Percentiles rank a stretch among this genome's conserved stretches.
Conservation (phyloP, 2,888 invertebrate genomes). For the Dasypolia templi region DNA sequence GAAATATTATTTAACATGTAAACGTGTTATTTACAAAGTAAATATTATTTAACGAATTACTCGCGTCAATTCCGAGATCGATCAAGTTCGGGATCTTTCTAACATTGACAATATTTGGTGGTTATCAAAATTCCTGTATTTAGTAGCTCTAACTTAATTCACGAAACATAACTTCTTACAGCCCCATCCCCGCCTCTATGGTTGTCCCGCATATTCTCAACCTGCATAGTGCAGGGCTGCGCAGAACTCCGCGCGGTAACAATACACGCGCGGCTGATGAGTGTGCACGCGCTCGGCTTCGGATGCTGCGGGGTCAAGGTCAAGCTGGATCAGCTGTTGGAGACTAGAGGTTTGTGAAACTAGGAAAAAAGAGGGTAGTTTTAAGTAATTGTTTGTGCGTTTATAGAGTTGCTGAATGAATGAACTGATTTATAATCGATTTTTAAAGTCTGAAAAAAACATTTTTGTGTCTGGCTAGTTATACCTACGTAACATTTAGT, state of each 20-base stretch:
- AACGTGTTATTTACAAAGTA: neutral
- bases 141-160: neutral
- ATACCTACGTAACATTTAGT: neutral
- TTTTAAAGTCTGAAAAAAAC: neutral
- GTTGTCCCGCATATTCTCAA: conserved; percentile 84
- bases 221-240: conserved; percentile 92
- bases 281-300: conserved; percentile 72
- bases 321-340: conserved; percentile 86
- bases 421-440: neutral
- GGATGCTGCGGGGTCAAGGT: conserved; percentile 86
- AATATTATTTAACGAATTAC: neutral
- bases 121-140: neutral
- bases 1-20: no score
- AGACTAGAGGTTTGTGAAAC: conserved; percentile 78
- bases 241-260: conserved; percentile 92
- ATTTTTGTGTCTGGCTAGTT: no score
- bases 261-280: conserved; percentile 72
- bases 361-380: neutral
- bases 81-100: neutral
- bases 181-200: conserved; percentile 80
- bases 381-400: neutral
- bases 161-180: conserved; percentile 61
- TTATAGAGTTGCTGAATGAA: neutral
- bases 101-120: no score
- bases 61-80: neutral